Percentiles rank a stretch among this genome's conserved stretches.
phyloP scores from a whole-genome alignment of 2,888 invertebrate genomes.

The Cabera pusaria region DNA sequence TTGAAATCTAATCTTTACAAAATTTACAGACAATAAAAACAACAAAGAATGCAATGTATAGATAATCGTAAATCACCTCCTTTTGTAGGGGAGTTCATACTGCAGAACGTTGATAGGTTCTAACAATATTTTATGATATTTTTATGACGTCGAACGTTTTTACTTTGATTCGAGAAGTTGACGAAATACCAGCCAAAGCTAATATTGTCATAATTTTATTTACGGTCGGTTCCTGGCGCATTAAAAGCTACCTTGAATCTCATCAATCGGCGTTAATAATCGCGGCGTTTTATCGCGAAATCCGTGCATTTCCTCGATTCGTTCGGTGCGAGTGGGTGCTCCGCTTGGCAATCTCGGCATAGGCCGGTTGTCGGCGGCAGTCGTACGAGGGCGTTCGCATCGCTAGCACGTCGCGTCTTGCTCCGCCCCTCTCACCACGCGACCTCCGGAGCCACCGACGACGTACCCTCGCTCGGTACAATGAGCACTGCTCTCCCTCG shows the following conservation, averaged over 20 bases:
- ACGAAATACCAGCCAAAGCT: conserved; percentile 23
- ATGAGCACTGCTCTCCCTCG: conserved; percentile 50
- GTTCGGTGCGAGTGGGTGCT: conserved; percentile 31
- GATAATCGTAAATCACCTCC: too few relatives aligned
- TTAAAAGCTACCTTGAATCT: conserved; percentile 33
- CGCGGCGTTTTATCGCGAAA: conserved; percentile 48
- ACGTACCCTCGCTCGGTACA: conserved; percentile 38
- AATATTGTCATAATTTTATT: conserved; percentile 29
- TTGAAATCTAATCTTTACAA: too few relatives aligned
- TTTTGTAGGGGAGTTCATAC: not conserved
- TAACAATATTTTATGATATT: conserved; percentile 5
- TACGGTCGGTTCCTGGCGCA: conserved; percentile 21
- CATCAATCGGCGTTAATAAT: conserved; percentile 47
- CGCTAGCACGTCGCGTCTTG: conserved; percentile 58
- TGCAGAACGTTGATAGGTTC: too few relatives aligned
- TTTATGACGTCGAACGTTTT: conserved; percentile 10
- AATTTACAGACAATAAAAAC: too few relatives aligned
- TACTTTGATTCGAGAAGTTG: conserved; percentile 12
- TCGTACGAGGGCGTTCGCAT: conserved; percentile 68
- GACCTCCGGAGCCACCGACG: conserved; percentile 34
- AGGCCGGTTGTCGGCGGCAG: conserved; percentile 45
- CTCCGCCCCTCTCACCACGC: conserved; percentile 34
- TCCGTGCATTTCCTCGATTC: conserved; percentile 57
- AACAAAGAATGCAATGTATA: too few relatives aligned
- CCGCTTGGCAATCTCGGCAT: conserved; percentile 26